Percentiles rank a stretch among this genome's conserved stretches.
phyloP scores from a whole-genome alignment of 1,140 invertebrate genomes.

The Aporrectodea caliginosa region DNA sequence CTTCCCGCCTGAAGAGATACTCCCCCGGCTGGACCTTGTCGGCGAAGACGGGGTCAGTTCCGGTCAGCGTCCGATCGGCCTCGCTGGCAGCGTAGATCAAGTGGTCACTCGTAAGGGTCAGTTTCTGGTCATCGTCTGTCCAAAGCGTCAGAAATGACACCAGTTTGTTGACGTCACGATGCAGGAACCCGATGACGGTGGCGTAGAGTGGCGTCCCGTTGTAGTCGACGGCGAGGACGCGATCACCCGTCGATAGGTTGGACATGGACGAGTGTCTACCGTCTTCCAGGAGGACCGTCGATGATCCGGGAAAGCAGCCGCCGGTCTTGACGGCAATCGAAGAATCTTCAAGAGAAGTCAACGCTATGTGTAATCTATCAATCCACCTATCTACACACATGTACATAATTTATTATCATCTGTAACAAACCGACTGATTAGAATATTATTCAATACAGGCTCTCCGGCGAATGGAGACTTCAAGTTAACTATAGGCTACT shows the following conservation, averaged over 20 bases:
- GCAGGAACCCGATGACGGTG: neutral
- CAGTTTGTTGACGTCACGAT: neutral
- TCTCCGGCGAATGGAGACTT: too few species aligned
- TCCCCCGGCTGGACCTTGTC: neutral
- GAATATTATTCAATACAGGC: too few species aligned
- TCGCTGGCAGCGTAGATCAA: neutral
- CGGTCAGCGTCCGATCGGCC: neutral
- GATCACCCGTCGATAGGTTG: slow-evolving; percentile 72
- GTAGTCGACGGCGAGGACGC: slow-evolving; percentile 70
- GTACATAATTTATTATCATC: too few species aligned
- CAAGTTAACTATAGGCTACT: too few species aligned
- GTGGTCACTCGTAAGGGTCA: neutral
- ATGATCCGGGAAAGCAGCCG: slow-evolving; percentile 71
- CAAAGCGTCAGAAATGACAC: neutral
- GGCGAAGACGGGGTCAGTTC: neutral
- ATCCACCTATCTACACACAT: too few species aligned
- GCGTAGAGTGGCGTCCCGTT: slow-evolving; percentile 46
- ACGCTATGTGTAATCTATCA: too few species aligned
- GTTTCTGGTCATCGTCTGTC: neutral
- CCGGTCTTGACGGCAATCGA: slow-evolving; percentile 75
- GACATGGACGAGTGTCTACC: slow-evolving; percentile 59
- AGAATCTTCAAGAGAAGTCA: slow-evolving; percentile 78
- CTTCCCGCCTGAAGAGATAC: neutral
- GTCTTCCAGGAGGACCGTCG: slow-evolving; percentile 61
- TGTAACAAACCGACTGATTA: too few species aligned